phyloP scores from a whole-genome alignment of 2,888 invertebrate species.

The Drosophila pullipes region DNA sequence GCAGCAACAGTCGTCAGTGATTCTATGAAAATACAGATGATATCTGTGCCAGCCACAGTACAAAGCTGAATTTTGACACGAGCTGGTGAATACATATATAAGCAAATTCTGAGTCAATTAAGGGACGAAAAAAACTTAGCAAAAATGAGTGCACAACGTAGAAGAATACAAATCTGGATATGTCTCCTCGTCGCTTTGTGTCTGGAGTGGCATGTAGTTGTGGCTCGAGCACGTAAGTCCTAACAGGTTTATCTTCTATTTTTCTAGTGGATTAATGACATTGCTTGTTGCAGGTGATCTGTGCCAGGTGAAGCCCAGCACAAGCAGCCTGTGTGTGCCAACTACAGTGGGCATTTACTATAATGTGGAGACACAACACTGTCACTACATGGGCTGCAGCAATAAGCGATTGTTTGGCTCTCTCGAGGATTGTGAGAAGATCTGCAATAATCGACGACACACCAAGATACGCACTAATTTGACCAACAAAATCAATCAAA shows the following conservation, averaged over 20 bases:
- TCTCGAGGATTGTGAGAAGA: conserved; percentile 82
- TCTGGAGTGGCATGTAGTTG: conserved; percentile 39
- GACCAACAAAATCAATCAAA: conserved; percentile 60
- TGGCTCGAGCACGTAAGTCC: conserved; percentile 64
- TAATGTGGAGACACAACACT: conserved; percentile 81
- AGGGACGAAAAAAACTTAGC: background rate
- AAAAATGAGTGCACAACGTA: conserved; percentile 35
- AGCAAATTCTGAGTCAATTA: background rate
- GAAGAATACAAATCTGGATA: conserved; percentile 26
- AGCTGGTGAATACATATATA: conserved; percentile 3
- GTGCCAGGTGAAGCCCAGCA: conserved; percentile 79
- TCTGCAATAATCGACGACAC: conserved; percentile 80
- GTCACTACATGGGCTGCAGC: conserved; percentile 82
- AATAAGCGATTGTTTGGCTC: conserved; percentile 76
- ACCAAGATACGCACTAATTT: conserved; percentile 57
- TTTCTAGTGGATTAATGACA: background rate
- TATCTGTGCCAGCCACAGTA: conserved; percentile 46
- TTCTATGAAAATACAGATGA: conserved; percentile 59
- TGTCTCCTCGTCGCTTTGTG: conserved; percentile 54
- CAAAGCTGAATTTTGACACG: conserved; percentile 60
- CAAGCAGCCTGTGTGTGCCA: conserved; percentile 78
- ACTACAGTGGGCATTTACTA: conserved; percentile 82
- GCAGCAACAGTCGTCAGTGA: conserved; percentile 39
- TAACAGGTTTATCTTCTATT: background rate
- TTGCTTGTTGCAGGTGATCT: conserved; percentile 73